Percentiles rank a stretch among this genome's conserved stretches.
Conservation (phyloP, 2,888 invertebrate species). For the Smittia sp. region DNA sequence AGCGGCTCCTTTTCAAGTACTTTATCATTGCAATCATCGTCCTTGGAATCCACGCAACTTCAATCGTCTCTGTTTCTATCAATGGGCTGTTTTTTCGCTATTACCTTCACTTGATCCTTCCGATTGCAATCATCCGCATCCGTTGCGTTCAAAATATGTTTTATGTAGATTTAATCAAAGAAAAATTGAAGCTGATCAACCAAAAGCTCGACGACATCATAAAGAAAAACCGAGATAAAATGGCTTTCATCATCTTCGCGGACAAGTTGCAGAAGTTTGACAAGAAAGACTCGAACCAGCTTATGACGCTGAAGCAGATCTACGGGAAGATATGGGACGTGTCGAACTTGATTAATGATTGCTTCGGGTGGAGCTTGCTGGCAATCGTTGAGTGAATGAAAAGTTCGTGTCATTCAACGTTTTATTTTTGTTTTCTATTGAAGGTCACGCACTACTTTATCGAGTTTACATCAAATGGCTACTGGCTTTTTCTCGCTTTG, state of each 20-base stretch:
- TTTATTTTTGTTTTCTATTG: not conserved
- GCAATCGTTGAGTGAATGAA: constrained; percentile 44
- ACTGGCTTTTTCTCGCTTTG: constrained; percentile 47
- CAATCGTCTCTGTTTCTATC: constrained; percentile 23
- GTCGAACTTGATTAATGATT: constrained; percentile 46
- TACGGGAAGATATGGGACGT: constrained; percentile 48
- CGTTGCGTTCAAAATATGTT: constrained; percentile 46
- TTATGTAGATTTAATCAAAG: constrained; percentile 43
- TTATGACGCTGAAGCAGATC: constrained; percentile 46
- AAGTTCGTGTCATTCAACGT: not conserved
- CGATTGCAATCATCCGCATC: constrained; percentile 42
- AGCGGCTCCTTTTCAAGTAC: constrained; percentile 32
- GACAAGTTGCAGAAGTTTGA: constrained; percentile 33
- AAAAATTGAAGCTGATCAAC: constrained; percentile 43
- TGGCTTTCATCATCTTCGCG: constrained; percentile 19
- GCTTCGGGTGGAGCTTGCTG: constrained; percentile 51
- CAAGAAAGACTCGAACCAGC: constrained; percentile 37
- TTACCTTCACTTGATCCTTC: constrained; percentile 33
- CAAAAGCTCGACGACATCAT: constrained; percentile 43
- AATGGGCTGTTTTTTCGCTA: not conserved
- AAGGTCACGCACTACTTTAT: constrained; percentile 47
- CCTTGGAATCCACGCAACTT: constrained; percentile 20
- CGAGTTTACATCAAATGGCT: constrained; percentile 49
- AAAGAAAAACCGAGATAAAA: constrained; percentile 35
- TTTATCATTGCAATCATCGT: constrained; percentile 19